Conservation (phyloP, 1,140 invertebrate species). For the Ostrea edulis region DNA sequence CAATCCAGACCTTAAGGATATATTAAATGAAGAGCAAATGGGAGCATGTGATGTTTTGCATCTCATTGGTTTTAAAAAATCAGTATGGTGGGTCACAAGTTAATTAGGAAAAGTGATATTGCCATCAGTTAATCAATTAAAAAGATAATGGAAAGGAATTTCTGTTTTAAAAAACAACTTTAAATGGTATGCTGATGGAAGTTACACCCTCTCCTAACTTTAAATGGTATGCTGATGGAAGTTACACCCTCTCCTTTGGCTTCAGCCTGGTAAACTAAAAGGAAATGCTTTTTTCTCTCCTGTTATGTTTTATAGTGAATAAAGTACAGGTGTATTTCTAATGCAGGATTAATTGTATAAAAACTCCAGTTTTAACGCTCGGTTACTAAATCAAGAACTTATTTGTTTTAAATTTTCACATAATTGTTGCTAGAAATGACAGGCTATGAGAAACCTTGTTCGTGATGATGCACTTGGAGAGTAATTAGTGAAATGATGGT, state of each 20-base stretch:
- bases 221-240: neutral
- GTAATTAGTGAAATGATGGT: neutral
- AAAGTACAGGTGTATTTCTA: constrained; percentile 1
- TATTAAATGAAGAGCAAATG: neutral
- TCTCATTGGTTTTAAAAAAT: neutral
- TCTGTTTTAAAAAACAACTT: neutral
- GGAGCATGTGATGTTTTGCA: neutral
- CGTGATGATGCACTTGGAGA: neutral
- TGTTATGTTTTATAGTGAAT: neutral
- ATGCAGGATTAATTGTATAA: constrained; percentile 1
- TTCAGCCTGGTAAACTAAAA: neutral
- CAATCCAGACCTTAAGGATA: neutral
- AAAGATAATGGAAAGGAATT: neutral
- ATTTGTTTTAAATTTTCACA: neutral
- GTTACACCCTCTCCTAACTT: neutral
- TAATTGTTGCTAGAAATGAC: neutral
- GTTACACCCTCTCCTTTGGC: constrained; percentile 14
- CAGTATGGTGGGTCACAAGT: neutral
- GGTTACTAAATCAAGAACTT: neutral
- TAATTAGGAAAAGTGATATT: neutral
- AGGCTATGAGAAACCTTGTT: neutral
- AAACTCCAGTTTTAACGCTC: neutral
- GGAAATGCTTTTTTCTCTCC: neutral
- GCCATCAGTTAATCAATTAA: neutral
- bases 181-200: neutral